Conservation (phyloP, 1,140 invertebrate genomes). For the Hycleus cichorii region DNA sequence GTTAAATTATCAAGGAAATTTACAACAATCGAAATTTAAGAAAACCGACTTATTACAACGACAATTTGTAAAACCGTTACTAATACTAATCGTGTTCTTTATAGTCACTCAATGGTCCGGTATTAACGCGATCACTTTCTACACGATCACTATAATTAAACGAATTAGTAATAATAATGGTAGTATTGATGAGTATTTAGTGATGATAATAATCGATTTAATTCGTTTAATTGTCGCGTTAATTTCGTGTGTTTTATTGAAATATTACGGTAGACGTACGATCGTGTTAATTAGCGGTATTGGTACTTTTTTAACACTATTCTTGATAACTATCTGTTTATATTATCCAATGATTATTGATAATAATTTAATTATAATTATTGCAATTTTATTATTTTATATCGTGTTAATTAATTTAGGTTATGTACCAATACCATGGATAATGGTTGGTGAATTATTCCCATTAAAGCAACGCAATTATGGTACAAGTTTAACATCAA, state of each 20-base stretch:
- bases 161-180: conserved; percentile 42
- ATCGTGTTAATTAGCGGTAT: conserved; percentile 51
- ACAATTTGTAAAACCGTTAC: conserved; percentile 50
- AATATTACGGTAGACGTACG: conserved; percentile 49
- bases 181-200: conserved; percentile 46
- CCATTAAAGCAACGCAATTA: conserved; percentile 48
- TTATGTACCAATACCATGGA: conserved; percentile 60
- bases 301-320: conserved; percentile 41
- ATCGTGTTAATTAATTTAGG: conserved; percentile 52
- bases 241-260: conserved; percentile 51
- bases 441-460: conserved; percentile 59
- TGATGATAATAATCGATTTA: conserved; percentile 59
- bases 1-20: too few species aligned
- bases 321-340: conserved; percentile 25
- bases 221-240: conserved; percentile 56
- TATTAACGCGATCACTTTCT: conserved; percentile 64
- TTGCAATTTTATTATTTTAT: conserved; percentile 34
- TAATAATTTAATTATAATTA: conserved; percentile 36
- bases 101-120: conserved; percentile 56
- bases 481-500: conserved; percentile 55
- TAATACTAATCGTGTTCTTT: conserved; percentile 53
- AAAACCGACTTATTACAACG: conserved; percentile 6
- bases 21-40: too few species aligned
- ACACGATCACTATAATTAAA: conserved; percentile 57
- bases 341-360: conserved; percentile 42